A percentile compares a stretch with the other conserved stretches of the same genome.
Evolutionary conservation across 2,113 vertebrate genomes (phyloP).

Genomic region (Saiga tatarica): DNA sequence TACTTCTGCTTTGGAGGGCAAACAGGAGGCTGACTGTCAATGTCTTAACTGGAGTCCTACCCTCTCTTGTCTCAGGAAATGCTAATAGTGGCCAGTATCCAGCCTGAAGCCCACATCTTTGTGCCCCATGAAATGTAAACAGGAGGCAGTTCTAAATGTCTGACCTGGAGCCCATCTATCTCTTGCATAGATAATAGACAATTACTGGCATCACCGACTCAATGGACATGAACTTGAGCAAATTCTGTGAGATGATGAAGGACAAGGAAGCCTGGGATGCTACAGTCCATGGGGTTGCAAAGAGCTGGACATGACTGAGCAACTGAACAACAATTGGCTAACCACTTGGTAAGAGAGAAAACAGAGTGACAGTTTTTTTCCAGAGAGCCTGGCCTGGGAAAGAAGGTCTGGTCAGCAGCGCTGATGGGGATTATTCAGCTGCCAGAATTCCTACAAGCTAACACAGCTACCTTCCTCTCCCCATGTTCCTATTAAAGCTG

Average conservation of each 20-base stretch:
- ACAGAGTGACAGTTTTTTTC: neutral
- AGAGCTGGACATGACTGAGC: neutral
- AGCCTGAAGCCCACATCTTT: neutral
- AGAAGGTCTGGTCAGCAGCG: neutral
- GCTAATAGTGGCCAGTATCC: neutral
- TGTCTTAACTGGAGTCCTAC: neutral
- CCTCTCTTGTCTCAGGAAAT: neutral
- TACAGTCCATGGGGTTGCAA: neutral
- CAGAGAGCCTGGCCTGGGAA: neutral
- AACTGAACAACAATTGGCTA: neutral
- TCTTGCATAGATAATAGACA: neutral
- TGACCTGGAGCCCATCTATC: neutral
- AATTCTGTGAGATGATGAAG: neutral
- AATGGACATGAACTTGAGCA: neutral
- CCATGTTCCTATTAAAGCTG: neutral
- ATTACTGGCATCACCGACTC: neutral
- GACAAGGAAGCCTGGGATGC: neutral
- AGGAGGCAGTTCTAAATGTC: neutral
- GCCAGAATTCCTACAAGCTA: neutral
- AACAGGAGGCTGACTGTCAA: neutral
- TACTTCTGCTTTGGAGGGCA: neutral
- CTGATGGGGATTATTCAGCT: fast-evolving
- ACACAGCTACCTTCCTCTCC: neutral
- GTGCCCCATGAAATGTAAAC: neutral
- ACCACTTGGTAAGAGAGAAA: neutral